Evolutionary conservation across 2,888 invertebrate species (phyloP), one percentile per base, ranked within the genome.

Genomic region (Aethes cnicana): DNA sequence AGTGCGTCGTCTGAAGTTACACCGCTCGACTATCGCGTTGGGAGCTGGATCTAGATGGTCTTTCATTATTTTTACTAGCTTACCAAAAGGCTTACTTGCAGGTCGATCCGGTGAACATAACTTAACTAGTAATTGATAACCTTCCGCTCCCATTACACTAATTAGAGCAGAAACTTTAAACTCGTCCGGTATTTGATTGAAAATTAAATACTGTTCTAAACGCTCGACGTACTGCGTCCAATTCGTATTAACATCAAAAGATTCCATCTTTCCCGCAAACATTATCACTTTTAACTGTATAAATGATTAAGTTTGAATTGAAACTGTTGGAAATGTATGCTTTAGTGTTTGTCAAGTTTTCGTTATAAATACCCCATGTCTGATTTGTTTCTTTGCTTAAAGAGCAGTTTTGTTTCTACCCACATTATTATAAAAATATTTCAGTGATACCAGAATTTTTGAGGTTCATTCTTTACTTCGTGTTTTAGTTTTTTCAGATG

Each of bases 161-260:
- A 50, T 30, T 11, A 50, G 12, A 2, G 50, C 43, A 12, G 50
- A 3, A 2, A 44, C 50, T 43, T 44, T 30, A 5, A 25, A 11
- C 14, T 32, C n/a, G 8, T 50, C 36, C 9, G 43, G 36, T 18
- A 50, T 25, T 14, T 12, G 16, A 18, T 50, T 50, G 36, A 50
- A 9, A 18, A 50, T 30, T 0, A 44, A 9, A 23, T 11, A 50
- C n/a, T 50, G 50, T 14, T 43, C 18, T 18, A 50, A 30, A 1
- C 50, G 21, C 12, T 43, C 36, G 1, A 44, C 12, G 9, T 50
- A 50, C 23, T 50, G 30, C 1, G 5, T 23, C 50, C 50, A 50
- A 14, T 36, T 25, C 1, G 36, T 23, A 7, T 28, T 14, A 9
- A 50, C 17, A 1, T 44, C 43, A 23, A 44, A 50, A 1, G 50